Evolutionary conservation across 2,797 vertebrate genomes (phyloP).

Genomic region (Allochrocebus solatus): DNA sequence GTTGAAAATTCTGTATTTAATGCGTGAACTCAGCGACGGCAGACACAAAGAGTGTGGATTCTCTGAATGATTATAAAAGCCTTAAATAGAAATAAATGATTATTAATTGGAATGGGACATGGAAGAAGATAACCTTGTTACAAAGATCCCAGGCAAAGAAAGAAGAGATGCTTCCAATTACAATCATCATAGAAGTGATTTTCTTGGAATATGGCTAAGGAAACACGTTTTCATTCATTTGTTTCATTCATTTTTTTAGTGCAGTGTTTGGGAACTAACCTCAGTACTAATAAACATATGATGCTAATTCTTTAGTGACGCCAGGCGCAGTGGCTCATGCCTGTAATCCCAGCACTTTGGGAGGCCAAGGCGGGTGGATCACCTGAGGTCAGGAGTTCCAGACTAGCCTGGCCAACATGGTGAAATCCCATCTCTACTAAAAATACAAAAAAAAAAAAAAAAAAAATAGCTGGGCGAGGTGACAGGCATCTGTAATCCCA

Average conservation of each 20-base stretch:
- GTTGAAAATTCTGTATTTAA: neutral
- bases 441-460: no score
- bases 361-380: neutral
- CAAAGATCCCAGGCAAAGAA: neutral
- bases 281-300: neutral
- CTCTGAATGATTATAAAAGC: neutral
- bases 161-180: neutral
- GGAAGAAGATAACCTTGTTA: neutral
- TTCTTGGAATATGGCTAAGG: neutral
- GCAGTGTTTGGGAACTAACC: neutral
- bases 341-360: neutral
- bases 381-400: neutral
- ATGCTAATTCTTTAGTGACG: neutral
- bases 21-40: neutral
- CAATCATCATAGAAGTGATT: neutral
- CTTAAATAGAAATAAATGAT: neutral
- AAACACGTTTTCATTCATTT: neutral
- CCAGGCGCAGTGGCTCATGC: neutral
- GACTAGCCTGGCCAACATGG: neutral
- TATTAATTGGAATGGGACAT: neutral
- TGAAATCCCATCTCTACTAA: neutral
- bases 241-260: neutral
- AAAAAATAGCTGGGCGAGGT: neutral
- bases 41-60: neutral
- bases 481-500: neutral